Base-by-base conservation (phyloP, 64 coral and sea anemone genomes). In the Pachyseris speciosa region DNA sequence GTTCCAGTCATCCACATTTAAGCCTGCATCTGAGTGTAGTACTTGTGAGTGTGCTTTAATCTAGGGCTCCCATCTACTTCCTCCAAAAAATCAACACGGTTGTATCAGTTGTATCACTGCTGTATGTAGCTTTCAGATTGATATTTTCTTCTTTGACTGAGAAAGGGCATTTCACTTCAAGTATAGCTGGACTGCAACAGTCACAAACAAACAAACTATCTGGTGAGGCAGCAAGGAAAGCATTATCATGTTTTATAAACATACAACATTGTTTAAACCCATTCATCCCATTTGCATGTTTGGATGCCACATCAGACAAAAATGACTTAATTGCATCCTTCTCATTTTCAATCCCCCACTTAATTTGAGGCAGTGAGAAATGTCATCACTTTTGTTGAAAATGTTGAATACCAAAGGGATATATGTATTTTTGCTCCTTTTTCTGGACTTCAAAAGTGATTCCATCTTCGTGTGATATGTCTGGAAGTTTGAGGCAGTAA, bases 1-100 rank as follows among this genome's bases (percentile, higher is more conserved):
- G 26, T 37, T 10, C 48, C 67, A 52, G 24, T 15, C 2, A 83
- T 28, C 43, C 67, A 72, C 79, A 84, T 83, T 53, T 91, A 60
- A 49, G 75, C 88, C 37, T 91, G 88, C 42, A 83, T 37, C 66
- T 83, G 75, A 13, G 76, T 90, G 34, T 67, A 90, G 69, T 90
- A 90, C 44, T 90, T 90, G 63, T 69, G 88, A n/a, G 75, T 47
- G 29, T 67, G 39, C 32, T 91, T 91, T 0, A 91, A 55, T 44
- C 64, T 67, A 41, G 75, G 75, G 11, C 28, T 2, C 25, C 88
- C 87, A 69, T 83, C 9, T 30, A 49, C 20, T 28, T 91, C 75
- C 19, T 91, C 75, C 5, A 91, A 67, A 45, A 91, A 91, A 64
- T 91, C n/a, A 57, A 26, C 36, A 11, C 11, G 52, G 20, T 4